phyloP scores from a whole-genome alignment of 1,140 invertebrate species.

The Lethocerus indicus region DNA sequence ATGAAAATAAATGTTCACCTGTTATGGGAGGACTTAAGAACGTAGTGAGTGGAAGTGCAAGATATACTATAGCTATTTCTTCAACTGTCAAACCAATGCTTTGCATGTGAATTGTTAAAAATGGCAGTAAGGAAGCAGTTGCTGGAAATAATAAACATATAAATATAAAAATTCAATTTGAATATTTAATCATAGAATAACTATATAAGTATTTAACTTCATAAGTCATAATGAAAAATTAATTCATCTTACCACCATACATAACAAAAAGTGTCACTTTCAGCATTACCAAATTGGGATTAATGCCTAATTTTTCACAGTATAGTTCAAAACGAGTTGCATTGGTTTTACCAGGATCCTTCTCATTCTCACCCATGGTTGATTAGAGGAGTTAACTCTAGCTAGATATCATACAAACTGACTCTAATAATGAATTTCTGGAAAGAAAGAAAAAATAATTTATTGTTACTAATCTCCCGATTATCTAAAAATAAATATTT shows the following conservation, averaged over 20 bases:
- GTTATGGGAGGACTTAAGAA: constrained; percentile 62
- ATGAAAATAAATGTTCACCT: constrained; percentile 28
- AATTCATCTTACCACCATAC: constrained; percentile 43
- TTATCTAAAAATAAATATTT: constrained; percentile 15
- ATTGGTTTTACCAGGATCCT: constrained; percentile 1
- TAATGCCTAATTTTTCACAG: constrained; percentile 29
- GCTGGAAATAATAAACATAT: constrained; percentile 35
- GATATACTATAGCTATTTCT: constrained; percentile 69
- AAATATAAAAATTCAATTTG: too few relatives aligned
- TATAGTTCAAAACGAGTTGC: constrained; percentile 16
- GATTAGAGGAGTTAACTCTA: background rate
- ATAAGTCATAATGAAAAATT: constrained; percentile 1
- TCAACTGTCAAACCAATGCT: constrained; percentile 65
- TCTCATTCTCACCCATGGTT: constrained; percentile 3
- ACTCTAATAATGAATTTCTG: too few relatives aligned
- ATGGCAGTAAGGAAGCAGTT: constrained; percentile 60
- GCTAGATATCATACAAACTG: too few relatives aligned
- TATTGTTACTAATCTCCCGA: constrained; percentile 10
- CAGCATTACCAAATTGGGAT: constrained; percentile 54
- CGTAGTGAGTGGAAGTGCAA: constrained; percentile 62
- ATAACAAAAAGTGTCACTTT: constrained; percentile 64
- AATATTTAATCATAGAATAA: background rate
- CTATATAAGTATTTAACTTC: background rate
- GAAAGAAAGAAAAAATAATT: too few relatives aligned
- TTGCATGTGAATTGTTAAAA: constrained; percentile 75